Evolutionary conservation across 2,888 invertebrate genomes (phyloP), one percentile per base, ranked within the genome.

Genomic region (Ochropacha duplaris): DNA sequence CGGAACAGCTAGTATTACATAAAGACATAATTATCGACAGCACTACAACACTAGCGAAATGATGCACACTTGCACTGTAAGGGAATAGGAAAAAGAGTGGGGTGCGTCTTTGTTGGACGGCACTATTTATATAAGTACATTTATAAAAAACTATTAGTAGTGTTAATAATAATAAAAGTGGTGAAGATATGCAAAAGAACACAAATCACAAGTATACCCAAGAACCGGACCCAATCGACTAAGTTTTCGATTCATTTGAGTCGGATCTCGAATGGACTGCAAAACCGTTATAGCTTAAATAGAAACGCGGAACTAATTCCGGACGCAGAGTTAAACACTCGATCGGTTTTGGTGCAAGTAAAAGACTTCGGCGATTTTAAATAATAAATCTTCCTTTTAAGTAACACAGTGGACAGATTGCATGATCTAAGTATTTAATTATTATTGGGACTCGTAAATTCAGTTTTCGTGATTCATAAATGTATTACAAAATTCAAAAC

Each of bases 281-380:
- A 68, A 69, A 78, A 64, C 70, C 64, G 66, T 67, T 73, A 64
- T 62, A 73, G 75, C 72, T 76, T 69, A 73, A 73, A 78, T 66
- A 70, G 66, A 71, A 70, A 69, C 58, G 64, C 61, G 63, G 64
- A 76, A 77, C 74, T 76, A 74, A 76, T 78, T 74, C 61, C 62
- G 58, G 66, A 58, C 56, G 58, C 59, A 59, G 62, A 68, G 66
- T 58, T 39, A 6, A 72, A 71, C 68, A 70, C 63, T 64, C 66
- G 69, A 72, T 65, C 62, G 59, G 61, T n/a, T 28, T 22, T 59
- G 65, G 44, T 54, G 14, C 56, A 72, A 75, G 50, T 31, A 50
- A 54, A 14, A 54, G 50, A 50, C 24, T 16, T 44, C 49, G 49
- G 49, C 31, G 16, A 57, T 39, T 58, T 31, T 22, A 31, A 36